Evolutionary conservation across 92 coral and sea anemone species (phyloP).

Genomic region (Hydrozoanthus gracilis): DNA sequence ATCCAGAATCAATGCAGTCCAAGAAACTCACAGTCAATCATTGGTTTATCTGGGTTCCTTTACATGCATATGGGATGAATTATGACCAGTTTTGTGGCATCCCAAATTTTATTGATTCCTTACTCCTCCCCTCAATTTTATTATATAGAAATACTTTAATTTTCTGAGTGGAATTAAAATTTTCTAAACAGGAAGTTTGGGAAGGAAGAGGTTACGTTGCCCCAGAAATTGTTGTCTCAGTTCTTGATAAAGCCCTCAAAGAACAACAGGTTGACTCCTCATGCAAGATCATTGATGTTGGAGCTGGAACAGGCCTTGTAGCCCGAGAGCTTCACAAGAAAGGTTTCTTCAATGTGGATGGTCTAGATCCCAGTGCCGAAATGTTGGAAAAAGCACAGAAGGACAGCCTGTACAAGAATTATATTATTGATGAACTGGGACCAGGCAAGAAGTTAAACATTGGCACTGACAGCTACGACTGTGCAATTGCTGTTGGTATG

Average conservation of each 20-base stretch:
- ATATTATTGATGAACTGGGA: constrained; percentile 23
- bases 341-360: constrained; percentile 45
- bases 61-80: too few species aligned
- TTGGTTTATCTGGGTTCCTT: too few species aligned
- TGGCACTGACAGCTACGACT: constrained; percentile 32
- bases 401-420: constrained; percentile 27
- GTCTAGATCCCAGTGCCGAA: constrained; percentile 31
- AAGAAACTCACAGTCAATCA: too few species aligned
- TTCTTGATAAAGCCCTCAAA: constrained; percentile 14
- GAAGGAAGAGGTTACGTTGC: constrained; percentile 39
- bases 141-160: too few species aligned
- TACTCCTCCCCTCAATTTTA: too few species aligned
- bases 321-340: constrained; percentile 13
- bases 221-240: constrained; percentile 4
- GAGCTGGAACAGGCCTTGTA: constrained; percentile 52
- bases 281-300: constrained; percentile 38
- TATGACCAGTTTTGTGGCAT: too few species aligned
- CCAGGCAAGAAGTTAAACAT: constrained; percentile 17
- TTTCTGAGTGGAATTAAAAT: neutral
- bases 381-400: constrained; percentile 48
- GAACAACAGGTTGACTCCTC: neutral
- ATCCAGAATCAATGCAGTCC: too few species aligned
- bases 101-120: too few species aligned
- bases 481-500: constrained; percentile 35
- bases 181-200: constrained; percentile 20